Evolutionary conservation across 1,140 invertebrate species (phyloP), one percentile per base, ranked within the genome.

Genomic region (Augochlora pura): DNA sequence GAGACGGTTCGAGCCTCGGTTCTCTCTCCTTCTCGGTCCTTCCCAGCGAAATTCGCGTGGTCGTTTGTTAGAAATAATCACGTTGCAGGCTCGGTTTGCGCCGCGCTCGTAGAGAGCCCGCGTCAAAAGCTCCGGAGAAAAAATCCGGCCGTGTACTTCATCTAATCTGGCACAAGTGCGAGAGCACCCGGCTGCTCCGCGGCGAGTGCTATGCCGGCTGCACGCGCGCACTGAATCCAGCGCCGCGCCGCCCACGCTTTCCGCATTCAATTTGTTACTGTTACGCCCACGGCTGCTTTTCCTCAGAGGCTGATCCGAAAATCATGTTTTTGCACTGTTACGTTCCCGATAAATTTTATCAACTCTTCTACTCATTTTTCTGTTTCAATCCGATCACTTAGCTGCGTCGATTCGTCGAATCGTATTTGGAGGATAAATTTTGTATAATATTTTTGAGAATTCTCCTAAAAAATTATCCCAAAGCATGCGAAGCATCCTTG

Each of bases 51-150:
- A 63, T 84, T 83, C 9, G 59, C 52, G n/a, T 39, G 6, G 57
- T 49, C 38, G 42, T 83, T 69, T 23, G 60, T 80, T 74, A 67
- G 25, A 80, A 64, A 74, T 68, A 76, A 84, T 76, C 72, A 27
- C 32, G 72, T 69, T 59, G 42, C 32, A 32, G 21, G 14, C n/a
- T 16, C 32, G n/a, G 74, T 70, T 52, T 70, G 54, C 54, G 21
- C n/a, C 54, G n/a, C 25, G 9, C 16, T 52, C 49, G 18, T 21
- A 25, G 38, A 21, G 18, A n/a, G 25, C 14, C 38, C 32, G 68
- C 46, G 46, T 32, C n/a, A 54, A 38, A 63, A 23, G 46, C n/a
- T 6, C 39, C 25, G 67, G 5, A 42, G 49, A 23, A 18, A 71
- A 64, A 71, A 71, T 38, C 0, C 42, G 25, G 1, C 18, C 42